Conservation (phyloP, 2,113 vertebrate genomes). For the Lophotis ruficrista region DNA sequence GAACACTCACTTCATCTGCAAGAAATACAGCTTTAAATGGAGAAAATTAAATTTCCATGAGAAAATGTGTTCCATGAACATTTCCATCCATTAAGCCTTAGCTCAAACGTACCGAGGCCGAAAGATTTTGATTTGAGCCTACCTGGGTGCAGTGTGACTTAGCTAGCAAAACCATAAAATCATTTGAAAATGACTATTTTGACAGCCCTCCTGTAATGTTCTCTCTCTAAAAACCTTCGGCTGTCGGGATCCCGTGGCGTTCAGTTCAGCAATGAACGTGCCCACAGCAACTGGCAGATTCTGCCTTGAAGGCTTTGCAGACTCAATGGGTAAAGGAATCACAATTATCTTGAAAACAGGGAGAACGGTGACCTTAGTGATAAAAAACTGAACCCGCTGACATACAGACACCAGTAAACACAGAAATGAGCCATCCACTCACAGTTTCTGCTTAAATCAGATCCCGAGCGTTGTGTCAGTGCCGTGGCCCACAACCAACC, state of each 20-base stretch:
- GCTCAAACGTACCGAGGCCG: fast-evolving
- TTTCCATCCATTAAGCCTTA: constrained; percentile 16
- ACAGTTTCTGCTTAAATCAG: neutral
- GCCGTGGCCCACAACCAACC: neutral
- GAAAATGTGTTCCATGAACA: constrained; percentile 37
- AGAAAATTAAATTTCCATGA: constrained; percentile 66
- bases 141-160: neutral
- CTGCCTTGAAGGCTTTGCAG: neutral
- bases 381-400: neutral
- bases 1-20: constrained; percentile 27
- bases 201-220: neutral
- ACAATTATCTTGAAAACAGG: neutral
- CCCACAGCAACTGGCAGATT: neutral
- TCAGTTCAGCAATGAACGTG: neutral
- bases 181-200: neutral
- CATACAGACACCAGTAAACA: neutral
- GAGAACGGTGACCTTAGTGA: neutral
- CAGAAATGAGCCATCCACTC: neutral
- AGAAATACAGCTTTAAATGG: constrained; percentile 42
- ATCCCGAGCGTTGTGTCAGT: neutral
- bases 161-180: neutral
- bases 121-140: neutral
- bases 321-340: neutral
- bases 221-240: neutral
- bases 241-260: neutral